Percentiles rank a stretch among this genome's conserved stretches.
Conservation (phyloP, 2,797 vertebrate genomes). For the Xerus rutilus region DNA sequence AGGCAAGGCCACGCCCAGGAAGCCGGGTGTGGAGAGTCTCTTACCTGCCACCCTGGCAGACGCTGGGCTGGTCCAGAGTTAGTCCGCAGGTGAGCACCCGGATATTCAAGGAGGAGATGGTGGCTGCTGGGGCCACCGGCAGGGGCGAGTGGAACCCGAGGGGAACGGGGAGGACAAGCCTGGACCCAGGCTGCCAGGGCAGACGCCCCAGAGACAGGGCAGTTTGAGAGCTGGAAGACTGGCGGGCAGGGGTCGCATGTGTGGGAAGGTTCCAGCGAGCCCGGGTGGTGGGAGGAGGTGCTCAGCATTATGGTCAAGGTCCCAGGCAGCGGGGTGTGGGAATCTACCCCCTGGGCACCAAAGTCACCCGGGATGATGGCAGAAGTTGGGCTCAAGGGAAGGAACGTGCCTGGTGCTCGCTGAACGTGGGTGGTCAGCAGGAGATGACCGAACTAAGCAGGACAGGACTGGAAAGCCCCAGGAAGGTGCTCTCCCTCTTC, state of each 20-base stretch:
- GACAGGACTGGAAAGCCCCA: no score
- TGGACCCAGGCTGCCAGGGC: not conserved
- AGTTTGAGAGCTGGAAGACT: not conserved
- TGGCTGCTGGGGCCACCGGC: not conserved
- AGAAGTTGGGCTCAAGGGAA: not conserved
- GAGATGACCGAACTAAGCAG: not conserved
- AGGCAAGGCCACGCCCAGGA: not conserved
- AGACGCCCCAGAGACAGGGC: not conserved
- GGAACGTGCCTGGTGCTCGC: not conserved
- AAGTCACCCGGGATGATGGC: not conserved
- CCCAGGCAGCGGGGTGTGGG: not conserved
- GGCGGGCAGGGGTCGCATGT: not conserved
- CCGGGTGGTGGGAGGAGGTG: not conserved
- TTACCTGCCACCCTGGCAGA: not conserved
- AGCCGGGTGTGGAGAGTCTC: not conserved
- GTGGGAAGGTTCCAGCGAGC: not conserved
- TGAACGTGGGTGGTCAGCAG: not conserved
- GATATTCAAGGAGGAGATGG: not conserved
- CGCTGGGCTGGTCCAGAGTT: not conserved
- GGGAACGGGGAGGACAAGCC: not conserved
- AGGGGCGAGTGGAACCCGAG: not conserved
- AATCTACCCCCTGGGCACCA: not conserved
- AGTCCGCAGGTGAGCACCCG: not conserved
- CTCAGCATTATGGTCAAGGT: not conserved
- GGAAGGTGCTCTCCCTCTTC: not conserved